These are phyloP conservation scores for Syngnathus typhle DNA, from an alignment of 2,113 vertebrate genomes.

Conservation along the genomic window DNA sequence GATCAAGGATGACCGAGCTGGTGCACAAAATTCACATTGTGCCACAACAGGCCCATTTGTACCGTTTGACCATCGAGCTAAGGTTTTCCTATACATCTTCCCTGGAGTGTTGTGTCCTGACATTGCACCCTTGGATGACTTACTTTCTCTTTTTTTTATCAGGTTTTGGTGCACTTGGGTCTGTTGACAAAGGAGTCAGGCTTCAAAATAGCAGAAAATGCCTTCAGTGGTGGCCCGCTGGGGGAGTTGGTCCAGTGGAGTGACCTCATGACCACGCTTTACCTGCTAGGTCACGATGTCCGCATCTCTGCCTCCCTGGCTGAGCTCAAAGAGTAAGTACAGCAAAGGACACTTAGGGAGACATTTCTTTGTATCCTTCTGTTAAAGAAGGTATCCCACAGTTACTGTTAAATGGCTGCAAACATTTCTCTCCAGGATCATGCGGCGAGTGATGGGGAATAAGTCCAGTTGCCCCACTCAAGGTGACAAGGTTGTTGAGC, in stretches of 20 bases:
- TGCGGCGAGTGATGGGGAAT: slow-evolving; percentile 97
- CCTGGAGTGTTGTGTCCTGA: no score
- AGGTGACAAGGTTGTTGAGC: slow-evolving; percentile 94
- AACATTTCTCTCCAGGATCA: slow-evolving; percentile 76
- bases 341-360: background rate
- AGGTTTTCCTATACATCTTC: no score
- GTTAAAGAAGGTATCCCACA: background rate
- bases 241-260: slow-evolving; percentile 99
- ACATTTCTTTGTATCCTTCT: background rate
- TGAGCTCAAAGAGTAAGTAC: slow-evolving; percentile 96
- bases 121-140: background rate
- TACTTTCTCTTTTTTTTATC: background rate
- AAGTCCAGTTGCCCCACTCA: slow-evolving; percentile 95
- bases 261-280: slow-evolving; percentile 97
- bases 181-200: slow-evolving; percentile 98
- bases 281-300: slow-evolving; percentile 95
- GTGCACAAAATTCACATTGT: no score
- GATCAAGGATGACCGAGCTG: no score
- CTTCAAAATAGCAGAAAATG: slow-evolving; percentile 99
- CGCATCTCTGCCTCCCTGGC: slow-evolving; percentile 94
- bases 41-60: no score
- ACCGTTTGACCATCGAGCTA: no score
- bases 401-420: background rate
- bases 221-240: slow-evolving; percentile 93
- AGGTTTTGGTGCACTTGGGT: slow-evolving; percentile 95